Evolutionary conservation across 2,888 invertebrate genomes (phyloP).

Genomic region (Pasiphila rectangulata): DNA sequence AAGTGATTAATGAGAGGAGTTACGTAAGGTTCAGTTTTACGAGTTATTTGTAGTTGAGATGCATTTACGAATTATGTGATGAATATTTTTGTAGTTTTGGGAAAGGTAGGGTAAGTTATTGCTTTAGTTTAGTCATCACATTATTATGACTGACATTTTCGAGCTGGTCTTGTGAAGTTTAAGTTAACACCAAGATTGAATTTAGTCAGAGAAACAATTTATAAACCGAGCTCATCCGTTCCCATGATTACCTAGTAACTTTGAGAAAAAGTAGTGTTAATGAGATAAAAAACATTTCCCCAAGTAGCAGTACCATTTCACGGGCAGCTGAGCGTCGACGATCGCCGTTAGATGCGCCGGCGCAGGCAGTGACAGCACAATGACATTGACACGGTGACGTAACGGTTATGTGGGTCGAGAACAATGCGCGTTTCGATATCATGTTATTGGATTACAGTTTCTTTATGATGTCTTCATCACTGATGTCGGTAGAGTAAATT

Average conservation of each 20-base stretch:
- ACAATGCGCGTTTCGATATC: slow-evolving; percentile 34
- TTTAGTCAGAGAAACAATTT: no score
- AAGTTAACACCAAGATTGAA: no score
- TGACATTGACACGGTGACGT: slow-evolving; percentile 51
- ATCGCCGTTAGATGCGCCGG: slow-evolving; percentile 44
- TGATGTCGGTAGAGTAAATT: no score
- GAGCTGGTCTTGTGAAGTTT: no score
- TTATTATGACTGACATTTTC: no score
- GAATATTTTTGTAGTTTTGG: no score
- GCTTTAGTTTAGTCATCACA: no score
- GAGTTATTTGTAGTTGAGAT: background rate
- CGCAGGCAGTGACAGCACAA: slow-evolving; percentile 22
- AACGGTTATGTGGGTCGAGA: slow-evolving; percentile 40
- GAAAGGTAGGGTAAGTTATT: no score
- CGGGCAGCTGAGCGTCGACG: slow-evolving; percentile 45
- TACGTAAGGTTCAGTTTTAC: slow-evolving; percentile 15
- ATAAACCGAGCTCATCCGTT: no score
- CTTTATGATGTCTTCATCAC: background rate
- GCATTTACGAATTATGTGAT: background rate
- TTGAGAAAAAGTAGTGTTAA: slow-evolving; percentile 3
- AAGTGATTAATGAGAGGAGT: slow-evolving; percentile 9
- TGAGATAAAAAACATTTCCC: slow-evolving; percentile 8
- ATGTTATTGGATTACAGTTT: slow-evolving; percentile 12
- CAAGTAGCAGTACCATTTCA: slow-evolving; percentile 41
- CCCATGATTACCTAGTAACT: background rate